These are phyloP conservation scores for Drosophila setosimentum DNA, from an alignment of 2,888 invertebrate species.

Conservation along the genomic window DNA sequence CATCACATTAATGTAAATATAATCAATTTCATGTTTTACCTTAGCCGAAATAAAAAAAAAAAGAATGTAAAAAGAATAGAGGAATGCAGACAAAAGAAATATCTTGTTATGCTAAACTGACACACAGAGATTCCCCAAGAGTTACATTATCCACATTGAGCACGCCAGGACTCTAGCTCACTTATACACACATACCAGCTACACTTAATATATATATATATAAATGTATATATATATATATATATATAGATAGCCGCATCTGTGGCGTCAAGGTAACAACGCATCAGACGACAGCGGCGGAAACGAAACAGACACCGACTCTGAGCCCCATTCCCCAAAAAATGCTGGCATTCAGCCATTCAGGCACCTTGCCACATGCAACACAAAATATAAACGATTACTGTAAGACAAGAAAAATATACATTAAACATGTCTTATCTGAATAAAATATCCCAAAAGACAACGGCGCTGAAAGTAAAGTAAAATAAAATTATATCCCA, in stretches of 20 bases:
- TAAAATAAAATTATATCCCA: slow-evolving; percentile 77
- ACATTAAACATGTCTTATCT: slow-evolving; percentile 83
- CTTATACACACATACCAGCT: slow-evolving; percentile 21
- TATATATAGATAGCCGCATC: slow-evolving; percentile 51
- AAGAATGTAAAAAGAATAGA: background rate
- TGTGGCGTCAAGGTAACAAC: slow-evolving; percentile 71
- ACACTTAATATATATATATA: slow-evolving; percentile 13
- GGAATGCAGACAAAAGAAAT: slow-evolving; percentile 63
- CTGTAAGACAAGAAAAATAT: slow-evolving; percentile 80
- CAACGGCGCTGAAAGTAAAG: slow-evolving; percentile 75
- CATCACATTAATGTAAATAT: slow-evolving; percentile 82
- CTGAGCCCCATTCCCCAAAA: background rate
- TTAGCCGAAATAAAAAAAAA: slow-evolving; percentile 59
- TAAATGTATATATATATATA: slow-evolving; percentile 7
- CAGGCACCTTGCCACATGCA: slow-evolving; percentile 45
- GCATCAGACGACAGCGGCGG: slow-evolving; percentile 69
- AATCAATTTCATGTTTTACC: slow-evolving; percentile 82
- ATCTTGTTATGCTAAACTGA: slow-evolving; percentile 83
- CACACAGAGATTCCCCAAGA: slow-evolving; percentile 82
- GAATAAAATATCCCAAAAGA: slow-evolving; percentile 81
- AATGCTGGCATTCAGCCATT: slow-evolving; percentile 4
- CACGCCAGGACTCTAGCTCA: slow-evolving; percentile 41
- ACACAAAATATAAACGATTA: slow-evolving; percentile 81
- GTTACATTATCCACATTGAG: slow-evolving; percentile 77
- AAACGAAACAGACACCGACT: slow-evolving; percentile 70